phyloP scores from a whole-genome alignment of 2,797 vertebrate species.

The Loriculus beryllinus region DNA sequence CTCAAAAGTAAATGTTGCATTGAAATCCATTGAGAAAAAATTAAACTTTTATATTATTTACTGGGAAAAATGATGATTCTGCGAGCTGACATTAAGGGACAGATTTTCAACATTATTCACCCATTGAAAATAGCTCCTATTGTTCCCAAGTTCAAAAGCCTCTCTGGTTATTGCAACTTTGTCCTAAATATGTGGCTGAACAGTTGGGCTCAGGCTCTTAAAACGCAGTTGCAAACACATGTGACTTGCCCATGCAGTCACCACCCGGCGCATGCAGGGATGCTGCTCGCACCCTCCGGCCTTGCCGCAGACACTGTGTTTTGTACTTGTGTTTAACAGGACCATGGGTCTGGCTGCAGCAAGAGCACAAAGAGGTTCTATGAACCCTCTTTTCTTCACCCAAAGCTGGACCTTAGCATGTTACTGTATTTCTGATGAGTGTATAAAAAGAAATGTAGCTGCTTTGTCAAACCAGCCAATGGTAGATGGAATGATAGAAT shows the following conservation, averaged over 20 bases:
- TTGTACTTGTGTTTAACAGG: background rate
- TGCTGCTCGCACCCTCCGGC: background rate
- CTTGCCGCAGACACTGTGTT: background rate
- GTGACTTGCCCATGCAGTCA: background rate
- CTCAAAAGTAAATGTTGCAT: slow-evolving; percentile 43
- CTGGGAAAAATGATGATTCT: slow-evolving; percentile 53
- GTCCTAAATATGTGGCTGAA: slow-evolving; percentile 53
- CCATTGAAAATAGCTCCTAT: slow-evolving; percentile 65
- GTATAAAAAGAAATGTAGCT: background rate
- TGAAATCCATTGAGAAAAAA: slow-evolving; percentile 56
- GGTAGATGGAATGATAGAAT: background rate
- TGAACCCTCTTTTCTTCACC: background rate
- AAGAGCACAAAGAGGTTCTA: background rate
- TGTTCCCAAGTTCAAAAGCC: slow-evolving; percentile 65
- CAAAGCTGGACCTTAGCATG: background rate
- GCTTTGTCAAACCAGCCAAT: background rate
- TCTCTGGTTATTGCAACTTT: slow-evolving; percentile 52
- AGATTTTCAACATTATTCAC: slow-evolving; percentile 65
- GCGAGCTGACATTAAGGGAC: slow-evolving; percentile 33
- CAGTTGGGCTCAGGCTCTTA: slow-evolving; percentile 57
- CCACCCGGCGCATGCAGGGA: background rate
- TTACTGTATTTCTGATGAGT: background rate
- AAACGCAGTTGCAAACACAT: background rate
- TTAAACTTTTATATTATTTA: slow-evolving; percentile 45
- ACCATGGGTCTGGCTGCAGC: background rate